A percentile compares a stretch with the other conserved stretches of the same genome.
These are phyloP conservation scores for Coluber constrictor DNA, from an alignment of 2,797 vertebrate genomes.

Conservation along the genomic window DNA sequence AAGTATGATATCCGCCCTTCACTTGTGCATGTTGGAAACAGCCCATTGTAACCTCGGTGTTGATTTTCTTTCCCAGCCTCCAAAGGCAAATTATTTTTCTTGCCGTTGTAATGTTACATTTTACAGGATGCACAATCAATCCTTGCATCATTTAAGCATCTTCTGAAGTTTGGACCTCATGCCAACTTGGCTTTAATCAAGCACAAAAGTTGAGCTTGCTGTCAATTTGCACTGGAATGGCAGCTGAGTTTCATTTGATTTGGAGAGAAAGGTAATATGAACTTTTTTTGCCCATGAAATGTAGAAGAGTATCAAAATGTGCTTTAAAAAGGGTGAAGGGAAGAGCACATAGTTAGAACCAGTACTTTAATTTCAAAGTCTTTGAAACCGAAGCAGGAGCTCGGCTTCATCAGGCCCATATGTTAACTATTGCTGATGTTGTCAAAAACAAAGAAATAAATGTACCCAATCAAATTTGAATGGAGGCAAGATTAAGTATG, in stretches of 20 bases:
- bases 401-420: background rate
- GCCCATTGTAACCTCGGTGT: background rate
- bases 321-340: background rate
- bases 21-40: background rate
- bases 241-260: slow-evolving; percentile 3
- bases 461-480: background rate
- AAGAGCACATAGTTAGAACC: background rate
- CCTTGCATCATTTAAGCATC: background rate
- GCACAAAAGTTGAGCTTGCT: background rate
- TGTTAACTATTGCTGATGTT: background rate
- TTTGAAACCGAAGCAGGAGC: background rate
- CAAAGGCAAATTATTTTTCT: background rate
- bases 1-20: background rate
- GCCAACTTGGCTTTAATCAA: background rate
- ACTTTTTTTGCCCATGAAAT: background rate
- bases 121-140: background rate
- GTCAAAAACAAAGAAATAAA: background rate
- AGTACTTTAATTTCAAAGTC: background rate
- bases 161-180: background rate
- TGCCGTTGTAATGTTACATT: background rate
- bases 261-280: background rate
- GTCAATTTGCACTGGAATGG: slow-evolving; percentile 6
- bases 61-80: accelerated
- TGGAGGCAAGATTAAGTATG: background rate
- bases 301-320: background rate